Base-by-base conservation (phyloP, 2,888 invertebrate genomes). In the Melanostoma scalare region DNA sequence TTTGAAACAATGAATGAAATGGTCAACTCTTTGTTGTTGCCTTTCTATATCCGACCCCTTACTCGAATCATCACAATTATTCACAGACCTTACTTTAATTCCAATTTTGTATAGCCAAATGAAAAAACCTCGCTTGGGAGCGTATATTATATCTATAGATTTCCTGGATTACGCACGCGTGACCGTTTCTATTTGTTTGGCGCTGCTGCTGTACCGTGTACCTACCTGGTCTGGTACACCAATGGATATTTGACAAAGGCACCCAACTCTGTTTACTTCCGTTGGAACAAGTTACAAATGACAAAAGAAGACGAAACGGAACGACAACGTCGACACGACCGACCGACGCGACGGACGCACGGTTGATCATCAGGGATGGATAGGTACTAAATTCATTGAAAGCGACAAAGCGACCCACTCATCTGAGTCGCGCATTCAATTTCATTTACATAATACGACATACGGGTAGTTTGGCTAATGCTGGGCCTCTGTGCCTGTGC, bases 81-180 rank as follows among this genome's bases (percentile, higher is more conserved):
- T 63, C 71, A 52, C 56, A 30, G 50, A 65, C 58, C 44, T 33
- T 58, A 68, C 68, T 74, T 74, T 55, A 74, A 61, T 61, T 79
- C 50, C 33, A 72, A 78, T 53, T 68, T 53, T 33, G n/a, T 60
- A 60, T 31, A 48, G 30, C 35, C 10, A 10, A 46, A 61, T 55
- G 67, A 71, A 56, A 67, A 52, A 10, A 35, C 35, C 35, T 20
- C 20, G 8, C 20, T 33, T 50, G 69, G 56, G 35, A 20, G 10
- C 9, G 30, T 61, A 20, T 40, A 10, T 56, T 8, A 1, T 46
- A 48, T 52, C 40, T 67, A 53, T 73, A 42, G 63, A 60, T 78
- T 84, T 78, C 82, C 82, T 84, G 82, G 78, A 78, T 78, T 84
- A 84, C 78, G 82, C 82, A 84, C 82, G 82, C 82, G 82, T 84